phyloP scores from a whole-genome alignment of 2,797 vertebrate genomes.

The Cirrhinus molitorella region DNA sequence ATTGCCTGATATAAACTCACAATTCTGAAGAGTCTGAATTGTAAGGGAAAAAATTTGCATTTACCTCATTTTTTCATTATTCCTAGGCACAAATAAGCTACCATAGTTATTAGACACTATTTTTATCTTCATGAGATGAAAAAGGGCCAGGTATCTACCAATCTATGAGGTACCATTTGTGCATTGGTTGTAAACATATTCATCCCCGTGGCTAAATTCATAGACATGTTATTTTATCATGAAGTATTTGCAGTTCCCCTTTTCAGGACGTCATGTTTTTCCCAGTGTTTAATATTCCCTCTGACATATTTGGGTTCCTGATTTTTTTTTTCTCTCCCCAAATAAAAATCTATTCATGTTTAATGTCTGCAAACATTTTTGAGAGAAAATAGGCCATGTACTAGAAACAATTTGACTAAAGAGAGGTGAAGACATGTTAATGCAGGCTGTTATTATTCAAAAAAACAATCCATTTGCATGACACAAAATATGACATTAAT shows the following conservation, averaged over 20 bases:
- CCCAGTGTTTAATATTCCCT: neutral
- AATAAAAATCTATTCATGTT: constrained; percentile 32
- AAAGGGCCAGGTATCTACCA: neutral
- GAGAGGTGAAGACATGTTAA: constrained; percentile 30
- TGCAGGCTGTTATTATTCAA: constrained; percentile 4
- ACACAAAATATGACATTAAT: constrained; percentile 43
- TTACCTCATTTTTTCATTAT: too few species aligned
- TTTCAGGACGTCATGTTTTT: constrained; percentile 30
- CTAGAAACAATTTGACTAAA: constrained; percentile 46
- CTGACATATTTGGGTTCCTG: constrained; percentile 30
- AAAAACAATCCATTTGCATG: constrained; percentile 16
- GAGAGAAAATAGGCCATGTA: constrained; percentile 24
- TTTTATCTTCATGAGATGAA: neutral
- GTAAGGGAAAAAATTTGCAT: neutral
- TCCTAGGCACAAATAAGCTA: too few species aligned
- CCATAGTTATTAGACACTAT: neutral
- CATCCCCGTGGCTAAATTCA: constrained; percentile 28
- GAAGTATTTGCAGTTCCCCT: constrained; percentile 23
- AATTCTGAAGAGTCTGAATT: too few species aligned
- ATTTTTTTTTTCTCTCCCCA: neutral
- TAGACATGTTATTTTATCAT: neutral
- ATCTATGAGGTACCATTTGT: neutral
- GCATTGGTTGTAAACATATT: constrained; percentile 32
- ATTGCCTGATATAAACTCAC: too few species aligned
- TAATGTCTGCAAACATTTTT: constrained; percentile 18